phyloP scores from a whole-genome alignment of 2,888 invertebrate genomes.

The Cordilura impudica region DNA sequence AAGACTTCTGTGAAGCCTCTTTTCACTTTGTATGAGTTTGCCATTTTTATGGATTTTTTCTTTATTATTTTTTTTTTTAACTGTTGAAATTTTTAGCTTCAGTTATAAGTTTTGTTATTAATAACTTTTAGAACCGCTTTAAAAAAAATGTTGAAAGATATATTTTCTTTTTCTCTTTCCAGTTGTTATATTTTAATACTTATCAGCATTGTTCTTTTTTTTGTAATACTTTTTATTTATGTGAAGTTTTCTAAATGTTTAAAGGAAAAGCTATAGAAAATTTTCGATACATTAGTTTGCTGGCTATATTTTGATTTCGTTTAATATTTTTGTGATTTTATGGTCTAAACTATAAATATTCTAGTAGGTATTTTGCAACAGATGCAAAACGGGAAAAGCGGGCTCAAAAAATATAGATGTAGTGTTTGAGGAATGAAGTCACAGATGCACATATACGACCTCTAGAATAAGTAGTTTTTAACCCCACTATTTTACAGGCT shows the following conservation, averaged over 20 bases:
- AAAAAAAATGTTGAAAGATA: constrained; percentile 11
- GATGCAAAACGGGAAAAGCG: no score
- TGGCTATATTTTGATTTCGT: no score
- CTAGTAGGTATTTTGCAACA: no score
- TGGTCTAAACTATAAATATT: no score
- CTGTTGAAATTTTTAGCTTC: constrained; percentile 21
- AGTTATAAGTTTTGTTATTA: constrained; percentile 48
- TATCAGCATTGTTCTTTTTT: background rate
- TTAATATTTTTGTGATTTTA: no score
- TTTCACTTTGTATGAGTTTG: constrained; percentile 45
- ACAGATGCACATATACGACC: no score
- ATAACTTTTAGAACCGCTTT: constrained; percentile 53
- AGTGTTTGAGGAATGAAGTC: no score
- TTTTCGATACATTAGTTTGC: no score
- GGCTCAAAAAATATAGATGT: no score
- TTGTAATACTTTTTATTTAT: background rate
- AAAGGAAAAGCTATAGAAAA: constrained; percentile 5
- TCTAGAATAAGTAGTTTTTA: no score
- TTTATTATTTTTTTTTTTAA: background rate
- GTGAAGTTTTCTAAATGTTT: constrained; percentile 7
- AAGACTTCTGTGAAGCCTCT: constrained; percentile 10
- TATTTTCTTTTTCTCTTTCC: background rate
- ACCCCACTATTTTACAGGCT: no score
- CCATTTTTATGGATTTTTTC: constrained; percentile 44
- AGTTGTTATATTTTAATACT: background rate